Conservation (phyloP, 2,797 vertebrate genomes). For the Octomys mimax region DNA sequence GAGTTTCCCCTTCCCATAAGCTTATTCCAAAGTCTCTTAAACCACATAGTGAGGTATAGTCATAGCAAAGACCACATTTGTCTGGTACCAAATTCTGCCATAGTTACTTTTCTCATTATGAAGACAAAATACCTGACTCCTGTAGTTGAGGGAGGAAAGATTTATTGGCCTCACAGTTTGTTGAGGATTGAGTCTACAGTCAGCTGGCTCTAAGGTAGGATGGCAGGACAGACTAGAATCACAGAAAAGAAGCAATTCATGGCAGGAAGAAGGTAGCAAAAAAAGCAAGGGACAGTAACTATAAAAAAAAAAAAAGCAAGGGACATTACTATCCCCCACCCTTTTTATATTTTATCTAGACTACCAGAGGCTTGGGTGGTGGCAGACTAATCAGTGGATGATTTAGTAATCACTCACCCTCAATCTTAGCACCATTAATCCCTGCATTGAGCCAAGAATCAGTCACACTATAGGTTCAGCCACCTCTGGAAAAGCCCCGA, state of each 20-base stretch:
- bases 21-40: background rate
- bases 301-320: background rate
- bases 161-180: background rate
- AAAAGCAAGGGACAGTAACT: rapidly evolving
- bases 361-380: background rate
- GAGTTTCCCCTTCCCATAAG: background rate
- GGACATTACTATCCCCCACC: background rate
- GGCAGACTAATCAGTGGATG: background rate
- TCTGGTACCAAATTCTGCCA: background rate
- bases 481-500: background rate
- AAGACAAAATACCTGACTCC: background rate
- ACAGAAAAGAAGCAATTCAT: background rate
- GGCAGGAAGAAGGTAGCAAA: background rate
- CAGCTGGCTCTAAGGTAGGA: background rate
- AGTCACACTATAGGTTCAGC: background rate
- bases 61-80: background rate
- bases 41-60: background rate
- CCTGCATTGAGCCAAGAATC: background rate
- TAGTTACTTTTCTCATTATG: background rate
- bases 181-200: background rate
- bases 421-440: background rate
- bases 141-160: background rate
- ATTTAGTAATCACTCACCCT: background rate
- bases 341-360: background rate
- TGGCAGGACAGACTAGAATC: background rate